A percentile compares a stretch with the other conserved stretches of the same genome.
phyloP scores from a whole-genome alignment of 2,888 invertebrate genomes.

The Plagodis pulveraria region DNA sequence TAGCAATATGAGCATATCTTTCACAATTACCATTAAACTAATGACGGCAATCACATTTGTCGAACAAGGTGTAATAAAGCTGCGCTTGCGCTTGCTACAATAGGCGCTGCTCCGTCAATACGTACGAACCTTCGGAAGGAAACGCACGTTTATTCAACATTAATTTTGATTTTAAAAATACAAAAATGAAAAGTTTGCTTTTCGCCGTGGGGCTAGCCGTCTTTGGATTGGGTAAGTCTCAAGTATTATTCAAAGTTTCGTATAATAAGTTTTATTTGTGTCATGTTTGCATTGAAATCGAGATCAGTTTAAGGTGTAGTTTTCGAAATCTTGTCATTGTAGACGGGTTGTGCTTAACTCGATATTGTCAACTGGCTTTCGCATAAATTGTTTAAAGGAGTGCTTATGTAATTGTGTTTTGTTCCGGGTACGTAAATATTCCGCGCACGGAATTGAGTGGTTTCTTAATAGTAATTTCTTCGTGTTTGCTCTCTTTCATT shows the following conservation, averaged over 20 bases:
- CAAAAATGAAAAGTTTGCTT: conserved; percentile 69
- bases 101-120: conserved; percentile 64
- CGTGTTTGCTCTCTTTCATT: background rate
- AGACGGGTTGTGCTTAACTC: conserved; percentile 11
- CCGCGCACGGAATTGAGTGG: background rate
- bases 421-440: conserved; percentile 10
- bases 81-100: conserved; percentile 57
- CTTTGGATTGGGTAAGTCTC: conserved; percentile 69
- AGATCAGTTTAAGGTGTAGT: conserved; percentile 21
- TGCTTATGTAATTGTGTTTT: conserved; percentile 4
- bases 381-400: background rate
- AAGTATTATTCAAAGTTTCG: background rate
- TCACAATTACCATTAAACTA: conserved; percentile 28
- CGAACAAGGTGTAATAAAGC: conserved; percentile 49
- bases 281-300: conserved; percentile 19
- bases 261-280: conserved; percentile 13
- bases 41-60: conserved; percentile 41
- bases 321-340: conserved; percentile 16
- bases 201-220: conserved; percentile 57
- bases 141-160: conserved; percentile 61
- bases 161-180: conserved; percentile 41
- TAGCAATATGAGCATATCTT: conserved; percentile 31
- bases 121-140: conserved; percentile 70
- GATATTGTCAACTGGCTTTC: conserved; percentile 18
- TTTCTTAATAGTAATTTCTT: conserved; percentile 4